Base-by-base conservation (phyloP, 2,888 invertebrate species). In the Lasioglossum leucozonium region DNA sequence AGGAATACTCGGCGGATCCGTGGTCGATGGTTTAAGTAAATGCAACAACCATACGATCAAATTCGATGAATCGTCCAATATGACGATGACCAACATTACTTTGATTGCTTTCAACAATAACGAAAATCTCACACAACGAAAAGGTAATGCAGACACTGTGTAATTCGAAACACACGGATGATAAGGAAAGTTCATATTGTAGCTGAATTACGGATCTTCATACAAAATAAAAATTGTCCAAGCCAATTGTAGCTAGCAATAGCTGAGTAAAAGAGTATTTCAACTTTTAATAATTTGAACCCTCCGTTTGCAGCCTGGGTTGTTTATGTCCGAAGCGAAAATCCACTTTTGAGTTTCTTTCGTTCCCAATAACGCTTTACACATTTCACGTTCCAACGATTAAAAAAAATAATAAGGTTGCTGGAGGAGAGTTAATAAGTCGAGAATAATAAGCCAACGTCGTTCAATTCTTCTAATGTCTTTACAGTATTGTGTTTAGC, bases 11-110 rank as follows among this genome's bases (percentile, higher is more conserved):
- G 4, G 30, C 11, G 58, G 2, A 62, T 2, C 2, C 16, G 11
- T 62, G 26, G 16, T 3, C 3, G 10, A n/a, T 22, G 51, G 51
- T 2, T 3, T n/a, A 10, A 2, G 1, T 51, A 22, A 51, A 22
- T 22, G 51, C 51, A 2, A 22, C 10, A 10, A 10, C 0, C 0
- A 0, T 8, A 0, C 1, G 5, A 37, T 37, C 2, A 0, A 0
- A 0, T 4, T 40, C n/a, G 10, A 40, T 11, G 10, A 65, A 0
- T 34, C 1, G 16, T 18, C 5, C n/a, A n/a, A n/a, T 2, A 34
- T 67, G n/a, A 67, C 10, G 11, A 22, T 67, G 11, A 11, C n/a
- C 22, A 11, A 13, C 0, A 10, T 40, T 65, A 0, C 34, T 65
- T 40, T 67, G 34, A 40, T 67, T 10, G 37, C 67, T 10, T 67